phyloP scores from a whole-genome alignment of 1,140 invertebrate species.

The Cyclina sinensis region DNA sequence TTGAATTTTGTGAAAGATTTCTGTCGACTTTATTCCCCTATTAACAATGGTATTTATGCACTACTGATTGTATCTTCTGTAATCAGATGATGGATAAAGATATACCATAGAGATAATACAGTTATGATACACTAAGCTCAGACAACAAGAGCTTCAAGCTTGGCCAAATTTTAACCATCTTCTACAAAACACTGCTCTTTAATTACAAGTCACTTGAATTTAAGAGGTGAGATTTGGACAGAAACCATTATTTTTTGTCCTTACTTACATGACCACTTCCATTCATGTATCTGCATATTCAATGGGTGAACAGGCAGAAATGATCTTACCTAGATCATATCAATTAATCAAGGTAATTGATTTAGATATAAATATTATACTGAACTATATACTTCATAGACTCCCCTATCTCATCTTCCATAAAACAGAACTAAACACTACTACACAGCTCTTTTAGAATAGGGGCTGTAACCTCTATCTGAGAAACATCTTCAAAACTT shows the following conservation, averaged over 20 bases:
- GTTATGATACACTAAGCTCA: neutral
- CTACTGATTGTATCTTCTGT: neutral
- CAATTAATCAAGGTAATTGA: slow-evolving; percentile 17
- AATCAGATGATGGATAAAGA: neutral
- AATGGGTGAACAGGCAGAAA: neutral
- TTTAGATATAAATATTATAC: slow-evolving; percentile 10
- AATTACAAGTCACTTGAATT: neutral
- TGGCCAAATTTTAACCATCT: neutral
- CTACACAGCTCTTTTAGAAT: no score
- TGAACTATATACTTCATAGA: neutral
- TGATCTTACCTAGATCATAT: slow-evolving; percentile 20
- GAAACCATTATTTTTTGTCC: neutral
- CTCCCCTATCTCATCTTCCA: neutral
- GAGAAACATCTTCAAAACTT: no score
- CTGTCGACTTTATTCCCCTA: neutral
- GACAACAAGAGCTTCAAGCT: neutral
- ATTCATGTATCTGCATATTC: neutral
- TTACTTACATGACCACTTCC: neutral
- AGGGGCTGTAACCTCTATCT: no score
- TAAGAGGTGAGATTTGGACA: neutral
- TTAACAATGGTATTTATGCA: neutral
- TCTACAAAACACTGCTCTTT: neutral
- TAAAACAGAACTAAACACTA: no score
- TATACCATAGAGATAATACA: neutral
- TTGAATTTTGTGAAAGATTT: neutral